Evolutionary conservation across 2,113 vertebrate genomes (phyloP), one percentile per base, ranked within the genome.

Genomic region (Spea bombifrons): DNA sequence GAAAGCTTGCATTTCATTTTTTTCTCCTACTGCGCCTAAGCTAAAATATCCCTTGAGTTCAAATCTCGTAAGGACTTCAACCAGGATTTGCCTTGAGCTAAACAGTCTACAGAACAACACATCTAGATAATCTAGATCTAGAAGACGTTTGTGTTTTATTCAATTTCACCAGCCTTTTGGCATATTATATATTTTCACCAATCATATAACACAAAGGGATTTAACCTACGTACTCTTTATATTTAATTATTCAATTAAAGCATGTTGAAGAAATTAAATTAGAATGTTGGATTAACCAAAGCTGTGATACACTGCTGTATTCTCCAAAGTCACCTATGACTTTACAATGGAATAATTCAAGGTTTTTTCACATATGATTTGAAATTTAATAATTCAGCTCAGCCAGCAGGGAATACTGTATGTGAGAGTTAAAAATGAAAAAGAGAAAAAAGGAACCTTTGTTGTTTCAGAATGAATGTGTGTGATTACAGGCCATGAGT

Each of bases 261-360:
- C 82, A 82, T 87, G 83, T 87, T 88, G 88, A 87, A 73, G 68
- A 88, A 90, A 92, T 90, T 90, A 89, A 93, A 91, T 90, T 92
- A 87, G 81, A 88, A 82, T 79, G 84, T 86, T 80, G 88, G 89
- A 92, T 91, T 92, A 90, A 87, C 87, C 86, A 78, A 82, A 86
- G 83, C 84, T 90, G 88, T 89, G 87, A 90, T 91, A 90, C 85
- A 90, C 68, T 47, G 83, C 85, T 75, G 84, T 84, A 84, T 88
- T 88, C 86, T 81, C 86, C 81, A 82, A 85, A 76, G 85, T 66
- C 48, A 72, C 59, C 59, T 47, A n/a, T 52, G 80, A 85, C 86
- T 86, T 75, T 85, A 82, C 84, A 86, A 87, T 90, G 88, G 89
- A 92, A 92, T 92, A 88, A 83, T 87, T 91, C 91, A 93, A 92